These are phyloP conservation scores for Tretioscincus oriximinensis DNA, from an alignment of 2,113 vertebrate species.

Conservation along the genomic window DNA sequence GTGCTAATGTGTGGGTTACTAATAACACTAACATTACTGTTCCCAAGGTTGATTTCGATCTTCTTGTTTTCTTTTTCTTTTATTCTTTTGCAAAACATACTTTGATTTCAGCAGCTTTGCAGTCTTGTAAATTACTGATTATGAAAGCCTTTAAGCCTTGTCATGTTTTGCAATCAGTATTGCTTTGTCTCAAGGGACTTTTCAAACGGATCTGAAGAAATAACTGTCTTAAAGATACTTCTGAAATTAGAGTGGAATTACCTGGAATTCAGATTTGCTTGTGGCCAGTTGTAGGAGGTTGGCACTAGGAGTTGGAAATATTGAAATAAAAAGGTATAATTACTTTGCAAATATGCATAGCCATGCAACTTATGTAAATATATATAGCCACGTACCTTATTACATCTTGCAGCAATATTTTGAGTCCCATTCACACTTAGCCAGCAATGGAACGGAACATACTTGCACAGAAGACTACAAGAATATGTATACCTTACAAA, in stretches of 20 bases:
- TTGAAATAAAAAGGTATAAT: conserved; percentile 38
- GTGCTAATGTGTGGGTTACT: conserved; percentile 44
- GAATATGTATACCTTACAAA: too few relatives aligned
- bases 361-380: too few relatives aligned
- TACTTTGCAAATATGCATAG: conserved; percentile 34
- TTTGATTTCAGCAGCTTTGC: conserved; percentile 20
- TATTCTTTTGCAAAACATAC: conserved; percentile 36
- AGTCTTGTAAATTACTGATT: background rate
- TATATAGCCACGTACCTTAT: too few relatives aligned
- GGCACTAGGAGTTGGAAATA: background rate
- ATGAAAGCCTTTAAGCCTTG: fast-evolving
- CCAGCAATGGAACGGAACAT: too few relatives aligned
- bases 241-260: conserved; percentile 6
- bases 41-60: conserved; percentile 63
- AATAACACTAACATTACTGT: conserved; percentile 69
- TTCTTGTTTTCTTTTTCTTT: conserved; percentile 62
- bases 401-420: too few relatives aligned
- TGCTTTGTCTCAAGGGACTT: background rate
- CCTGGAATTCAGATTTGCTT: background rate
- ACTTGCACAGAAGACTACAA: too few relatives aligned
- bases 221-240: background rate
- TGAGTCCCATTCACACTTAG: too few relatives aligned
- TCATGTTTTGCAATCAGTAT: conserved; percentile 21
- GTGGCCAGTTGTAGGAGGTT: background rate
- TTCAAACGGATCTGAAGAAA: background rate